Evolutionary conservation across 2,113 vertebrate species (phyloP).

Genomic region (Procavia capensis): DNA sequence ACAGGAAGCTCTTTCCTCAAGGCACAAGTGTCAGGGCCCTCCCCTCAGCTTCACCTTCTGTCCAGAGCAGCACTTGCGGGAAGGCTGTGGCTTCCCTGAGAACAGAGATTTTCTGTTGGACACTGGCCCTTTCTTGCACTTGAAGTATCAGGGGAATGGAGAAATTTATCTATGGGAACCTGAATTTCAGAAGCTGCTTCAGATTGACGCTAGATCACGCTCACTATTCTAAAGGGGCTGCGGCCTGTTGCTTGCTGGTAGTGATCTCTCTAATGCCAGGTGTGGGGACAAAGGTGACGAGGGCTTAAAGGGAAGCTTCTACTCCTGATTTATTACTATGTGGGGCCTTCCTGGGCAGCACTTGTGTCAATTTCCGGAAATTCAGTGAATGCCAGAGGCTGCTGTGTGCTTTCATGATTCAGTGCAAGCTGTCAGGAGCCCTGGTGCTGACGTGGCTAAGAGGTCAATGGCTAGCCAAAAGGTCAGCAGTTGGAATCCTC

Average conservation of each 20-base stretch:
- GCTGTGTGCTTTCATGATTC: constrained; percentile 67
- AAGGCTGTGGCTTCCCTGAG: not conserved
- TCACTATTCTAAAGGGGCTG: not conserved
- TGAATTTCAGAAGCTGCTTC: constrained; percentile 55
- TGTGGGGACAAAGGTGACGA: not conserved
- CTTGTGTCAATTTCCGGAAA: constrained; percentile 51
- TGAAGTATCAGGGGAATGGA: not conserved
- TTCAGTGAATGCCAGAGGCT: constrained; percentile 69
- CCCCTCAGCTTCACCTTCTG: not conserved
- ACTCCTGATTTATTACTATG: constrained; percentile 20
- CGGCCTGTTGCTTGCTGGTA: not conserved
- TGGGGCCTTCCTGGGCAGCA: constrained; percentile 56
- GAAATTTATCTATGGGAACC: not conserved
- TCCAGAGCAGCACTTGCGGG: not conserved
- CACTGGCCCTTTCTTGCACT: not conserved
- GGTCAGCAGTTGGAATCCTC: too few relatives aligned
- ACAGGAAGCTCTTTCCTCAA: constrained; percentile 47
- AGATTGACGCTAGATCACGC: constrained; percentile 13
- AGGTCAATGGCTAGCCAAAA: too few relatives aligned
- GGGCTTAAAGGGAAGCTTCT: not conserved
- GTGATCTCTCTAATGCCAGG: not conserved
- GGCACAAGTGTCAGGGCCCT: constrained; percentile 24
- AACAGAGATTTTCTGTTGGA: not conserved
- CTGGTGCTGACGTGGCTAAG: too few relatives aligned
- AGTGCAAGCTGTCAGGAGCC: constrained; percentile 74